Base-by-base conservation (phyloP, 2,888 invertebrate species). In the Tipula lateralis region DNA sequence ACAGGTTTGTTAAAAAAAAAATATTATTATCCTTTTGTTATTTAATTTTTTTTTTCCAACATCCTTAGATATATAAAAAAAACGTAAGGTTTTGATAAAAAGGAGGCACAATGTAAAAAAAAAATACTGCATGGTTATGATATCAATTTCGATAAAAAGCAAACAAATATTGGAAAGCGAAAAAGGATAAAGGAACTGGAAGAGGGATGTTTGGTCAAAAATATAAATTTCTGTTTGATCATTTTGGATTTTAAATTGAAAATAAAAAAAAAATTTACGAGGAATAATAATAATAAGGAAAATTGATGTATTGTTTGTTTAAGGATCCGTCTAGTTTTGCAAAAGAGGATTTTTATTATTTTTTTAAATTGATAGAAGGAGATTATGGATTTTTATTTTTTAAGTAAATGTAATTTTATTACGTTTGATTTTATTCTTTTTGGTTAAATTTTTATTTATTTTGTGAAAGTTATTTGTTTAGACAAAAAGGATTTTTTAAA, bases 401-500 rank as follows among this genome's bases (percentile, higher is more conserved):
- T 66, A 66, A 66, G 66, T 66, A 50, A 50, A 50, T 50, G 44
- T 50, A 66, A 66, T 66, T 66, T 66, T 66, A 66, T 66, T 66
- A 66, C 66, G 66, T 66, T 66, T 66, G 66, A 66, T 66, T 66
- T 66, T 66, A 66, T 66, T 66, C 66, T 24, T 66, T 39, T 24
- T 66, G 66, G 66, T 66, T 66, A 66, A 66, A 66, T 24, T 66
- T 66, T 66, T 66, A 66, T 66, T 66, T 66, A 24, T 66, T 66
- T 66, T 66, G 9, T 24, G 66, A 66, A 66, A 66, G 66, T 66
- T 66, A 66, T 66, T 66, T 66, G 24, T 24, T 24, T 66, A 66
- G 66, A 44, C 5, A 9, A 44, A 66, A 24, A 66, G 9, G 24
- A 24, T 19, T 9, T 66, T 24, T 1, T 13, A 39, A 66, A 24